These are phyloP conservation scores for Imbricaverruca yamaguchii DNA, from an alignment of 2,888 invertebrate species.

Conservation along the genomic window DNA sequence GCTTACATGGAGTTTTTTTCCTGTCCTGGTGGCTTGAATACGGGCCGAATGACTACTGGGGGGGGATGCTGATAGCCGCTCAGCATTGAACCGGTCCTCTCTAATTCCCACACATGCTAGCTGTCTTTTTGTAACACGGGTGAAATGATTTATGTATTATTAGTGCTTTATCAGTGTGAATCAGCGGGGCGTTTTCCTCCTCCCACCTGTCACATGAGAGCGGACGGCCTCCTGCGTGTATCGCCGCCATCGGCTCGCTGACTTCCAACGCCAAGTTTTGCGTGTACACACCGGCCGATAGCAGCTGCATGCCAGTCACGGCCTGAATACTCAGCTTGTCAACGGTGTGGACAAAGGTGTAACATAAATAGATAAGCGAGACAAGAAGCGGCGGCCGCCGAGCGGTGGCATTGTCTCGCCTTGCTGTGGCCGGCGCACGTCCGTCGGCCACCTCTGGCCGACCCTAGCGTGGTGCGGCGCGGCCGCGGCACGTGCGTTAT, in stretches of 20 bases:
- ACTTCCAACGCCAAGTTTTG: not conserved
- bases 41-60: too few relatives aligned
- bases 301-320: not conserved
- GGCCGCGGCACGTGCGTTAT: not conserved
- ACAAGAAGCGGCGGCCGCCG: not conserved
- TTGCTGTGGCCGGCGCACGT: not conserved
- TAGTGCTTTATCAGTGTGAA: too few relatives aligned
- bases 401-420: too few relatives aligned
- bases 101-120: too few relatives aligned
- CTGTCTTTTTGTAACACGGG: too few relatives aligned
- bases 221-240: not conserved
- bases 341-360: slow-evolving; percentile 11
- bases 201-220: too few relatives aligned
- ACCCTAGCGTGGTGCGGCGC: not conserved
- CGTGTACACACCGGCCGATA: not conserved
- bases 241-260: not conserved
- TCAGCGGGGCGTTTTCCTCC: too few relatives aligned
- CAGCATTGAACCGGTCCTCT: too few relatives aligned
- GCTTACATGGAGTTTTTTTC: too few relatives aligned
- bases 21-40: too few relatives aligned
- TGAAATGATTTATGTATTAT: too few relatives aligned
- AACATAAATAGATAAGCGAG: slow-evolving; percentile 1
- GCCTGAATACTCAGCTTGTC: not conserved
- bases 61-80: too few relatives aligned
- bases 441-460: not conserved